Percentiles rank a stretch among this genome's conserved stretches.
Evolutionary conservation across 1,140 invertebrate genomes (phyloP).

Genomic region (Rhynchophorus ferrugineus): DNA sequence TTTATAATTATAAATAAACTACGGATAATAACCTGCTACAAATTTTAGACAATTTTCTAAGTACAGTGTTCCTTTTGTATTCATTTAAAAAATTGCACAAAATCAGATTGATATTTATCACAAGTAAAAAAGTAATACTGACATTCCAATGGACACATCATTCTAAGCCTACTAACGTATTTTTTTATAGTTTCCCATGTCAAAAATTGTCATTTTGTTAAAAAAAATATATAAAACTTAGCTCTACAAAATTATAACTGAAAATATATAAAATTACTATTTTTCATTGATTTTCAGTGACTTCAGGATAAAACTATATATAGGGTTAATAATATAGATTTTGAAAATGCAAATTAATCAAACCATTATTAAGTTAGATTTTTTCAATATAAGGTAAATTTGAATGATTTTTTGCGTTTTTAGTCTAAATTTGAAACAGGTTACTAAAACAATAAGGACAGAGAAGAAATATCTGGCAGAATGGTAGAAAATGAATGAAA

Average conservation of each 20-base stretch:
- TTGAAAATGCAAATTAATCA: too few species aligned
- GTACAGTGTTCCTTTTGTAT: not conserved
- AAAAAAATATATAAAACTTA: too few species aligned
- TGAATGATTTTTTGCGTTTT: too few species aligned
- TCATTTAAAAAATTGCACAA: not conserved
- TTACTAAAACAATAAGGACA: conserved; percentile 21
- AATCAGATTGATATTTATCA: conserved; percentile 4
- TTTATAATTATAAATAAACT: conserved; percentile 29
- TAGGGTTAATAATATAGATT: too few species aligned
- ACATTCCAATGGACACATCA: conserved; percentile 3
- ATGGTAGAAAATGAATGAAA: not conserved
- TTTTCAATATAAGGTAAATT: too few species aligned
- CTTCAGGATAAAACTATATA: too few species aligned
- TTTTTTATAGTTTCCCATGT: not conserved
- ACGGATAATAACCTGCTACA: conserved; percentile 32
- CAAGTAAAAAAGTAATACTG: conserved; percentile 3
- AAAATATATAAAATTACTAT: too few species aligned
- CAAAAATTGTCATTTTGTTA: too few species aligned
- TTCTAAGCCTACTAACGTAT: not conserved
- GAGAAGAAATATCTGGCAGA: not conserved
- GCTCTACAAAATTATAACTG: too few species aligned
- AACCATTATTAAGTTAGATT: too few species aligned
- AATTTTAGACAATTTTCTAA: conserved; percentile 21
- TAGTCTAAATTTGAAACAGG: conserved; percentile 30
- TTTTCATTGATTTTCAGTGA: too few species aligned